Percentiles rank a stretch among this genome's conserved stretches.
Evolutionary conservation across 2,797 vertebrate genomes (phyloP).

Genomic region (Manis pentadactyla): DNA sequence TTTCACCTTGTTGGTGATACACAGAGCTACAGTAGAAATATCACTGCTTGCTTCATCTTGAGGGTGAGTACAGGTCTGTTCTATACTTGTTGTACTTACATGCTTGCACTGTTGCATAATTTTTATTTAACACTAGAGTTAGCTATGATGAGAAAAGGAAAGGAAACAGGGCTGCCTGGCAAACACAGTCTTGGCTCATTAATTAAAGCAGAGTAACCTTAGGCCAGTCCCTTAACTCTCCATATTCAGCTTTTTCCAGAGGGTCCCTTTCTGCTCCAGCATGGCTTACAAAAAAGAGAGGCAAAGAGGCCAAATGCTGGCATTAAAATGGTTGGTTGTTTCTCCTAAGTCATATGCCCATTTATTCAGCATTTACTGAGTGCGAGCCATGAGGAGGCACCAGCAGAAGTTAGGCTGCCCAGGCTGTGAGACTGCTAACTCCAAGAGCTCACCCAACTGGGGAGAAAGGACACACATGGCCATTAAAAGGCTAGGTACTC

Average conservation of each 20-base stretch:
- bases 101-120: not conserved
- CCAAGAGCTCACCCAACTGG: not conserved
- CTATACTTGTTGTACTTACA: not conserved
- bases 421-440: not conserved
- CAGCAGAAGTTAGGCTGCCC: not conserved
- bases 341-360: not conserved
- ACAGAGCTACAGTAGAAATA: not conserved
- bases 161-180: not conserved
- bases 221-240: not conserved
- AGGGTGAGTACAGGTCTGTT: not conserved
- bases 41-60: not conserved
- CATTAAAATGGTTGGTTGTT: not conserved
- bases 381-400: not conserved
- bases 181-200: not conserved
- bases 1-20: not conserved
- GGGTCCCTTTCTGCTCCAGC: not conserved
- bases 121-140: not conserved
- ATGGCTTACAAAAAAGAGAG: not conserved
- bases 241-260: not conserved
- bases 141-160: not conserved
- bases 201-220: not conserved
- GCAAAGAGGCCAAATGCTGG: not conserved
- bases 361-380: not conserved
- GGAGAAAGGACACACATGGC: not conserved
- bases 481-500: not conserved